phyloP scores from a whole-genome alignment of 2,113 vertebrate genomes.

The Charina bottae region DNA sequence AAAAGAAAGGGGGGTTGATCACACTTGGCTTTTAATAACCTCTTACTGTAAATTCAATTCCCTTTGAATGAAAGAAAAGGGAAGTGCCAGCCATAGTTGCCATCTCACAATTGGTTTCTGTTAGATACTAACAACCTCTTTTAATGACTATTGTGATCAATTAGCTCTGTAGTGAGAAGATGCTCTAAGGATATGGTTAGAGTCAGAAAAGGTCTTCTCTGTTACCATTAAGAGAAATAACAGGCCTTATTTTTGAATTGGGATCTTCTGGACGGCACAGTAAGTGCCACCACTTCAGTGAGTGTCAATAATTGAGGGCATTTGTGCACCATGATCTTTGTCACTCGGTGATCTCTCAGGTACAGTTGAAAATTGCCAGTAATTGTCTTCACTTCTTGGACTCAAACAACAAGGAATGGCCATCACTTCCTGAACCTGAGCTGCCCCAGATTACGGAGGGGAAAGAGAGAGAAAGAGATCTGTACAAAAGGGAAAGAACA shows the following conservation, averaged over 20 bases:
- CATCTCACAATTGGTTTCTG: neutral
- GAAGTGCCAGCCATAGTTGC: neutral
- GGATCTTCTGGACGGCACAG: neutral
- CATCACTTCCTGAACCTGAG: neutral
- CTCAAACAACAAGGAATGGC: neutral
- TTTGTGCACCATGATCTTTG: neutral
- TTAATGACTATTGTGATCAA: neutral
- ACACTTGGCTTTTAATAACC: neutral
- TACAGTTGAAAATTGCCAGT: neutral
- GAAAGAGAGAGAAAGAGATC: neutral
- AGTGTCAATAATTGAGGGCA: neutral
- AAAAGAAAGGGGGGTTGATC: neutral
- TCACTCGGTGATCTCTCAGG: neutral
- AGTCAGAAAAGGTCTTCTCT: neutral
- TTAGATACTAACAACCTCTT: neutral
- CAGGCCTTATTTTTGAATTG: neutral
- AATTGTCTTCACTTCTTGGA: neutral
- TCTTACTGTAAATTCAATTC: conserved; percentile 21
- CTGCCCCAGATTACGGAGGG: neutral
- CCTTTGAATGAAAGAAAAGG: neutral
- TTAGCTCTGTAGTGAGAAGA: neutral
- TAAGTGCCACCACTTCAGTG: neutral
- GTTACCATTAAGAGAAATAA: neutral
- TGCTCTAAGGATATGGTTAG: neutral
- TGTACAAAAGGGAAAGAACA: neutral